These are phyloP conservation scores for Frankliniella intonsa DNA, from an alignment of 2,888 invertebrate species.

Conservation along the genomic window DNA sequence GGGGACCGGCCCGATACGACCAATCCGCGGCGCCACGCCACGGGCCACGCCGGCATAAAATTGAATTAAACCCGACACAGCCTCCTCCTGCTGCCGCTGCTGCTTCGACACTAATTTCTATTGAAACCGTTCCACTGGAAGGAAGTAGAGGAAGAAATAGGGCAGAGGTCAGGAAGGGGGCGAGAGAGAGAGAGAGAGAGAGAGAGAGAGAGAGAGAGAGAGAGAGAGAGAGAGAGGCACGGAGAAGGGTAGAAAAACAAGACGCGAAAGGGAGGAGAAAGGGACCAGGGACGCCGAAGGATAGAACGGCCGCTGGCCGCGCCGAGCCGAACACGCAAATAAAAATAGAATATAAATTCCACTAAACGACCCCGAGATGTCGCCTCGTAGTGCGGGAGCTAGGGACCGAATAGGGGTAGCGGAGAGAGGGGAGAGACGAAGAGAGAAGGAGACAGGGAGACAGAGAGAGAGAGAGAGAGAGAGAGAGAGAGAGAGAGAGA, in stretches of 20 bases:
- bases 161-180: no score
- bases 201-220: no score
- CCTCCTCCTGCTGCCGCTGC: neutral
- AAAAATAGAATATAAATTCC: conserved; percentile 15
- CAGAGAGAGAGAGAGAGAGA: neutral
- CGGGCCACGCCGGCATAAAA: neutral
- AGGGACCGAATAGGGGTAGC: no score
- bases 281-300: no score
- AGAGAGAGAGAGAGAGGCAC: no score
- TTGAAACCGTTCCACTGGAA: neutral
- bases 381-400: no score
- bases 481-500: no score
- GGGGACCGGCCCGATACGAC: neutral
- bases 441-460: neutral
- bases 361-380: neutral
- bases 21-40: neutral
- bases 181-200: no score
- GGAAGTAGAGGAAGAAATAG: neutral
- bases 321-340: conserved; percentile 13
- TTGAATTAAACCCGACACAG: neutral
- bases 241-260: no score
- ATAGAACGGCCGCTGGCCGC: no score
- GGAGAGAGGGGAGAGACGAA: neutral
- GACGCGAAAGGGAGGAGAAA: no score
- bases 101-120: conserved; percentile 2